Conservation (phyloP, 2,113 vertebrate species). For the Argyrosomus japonicus region DNA sequence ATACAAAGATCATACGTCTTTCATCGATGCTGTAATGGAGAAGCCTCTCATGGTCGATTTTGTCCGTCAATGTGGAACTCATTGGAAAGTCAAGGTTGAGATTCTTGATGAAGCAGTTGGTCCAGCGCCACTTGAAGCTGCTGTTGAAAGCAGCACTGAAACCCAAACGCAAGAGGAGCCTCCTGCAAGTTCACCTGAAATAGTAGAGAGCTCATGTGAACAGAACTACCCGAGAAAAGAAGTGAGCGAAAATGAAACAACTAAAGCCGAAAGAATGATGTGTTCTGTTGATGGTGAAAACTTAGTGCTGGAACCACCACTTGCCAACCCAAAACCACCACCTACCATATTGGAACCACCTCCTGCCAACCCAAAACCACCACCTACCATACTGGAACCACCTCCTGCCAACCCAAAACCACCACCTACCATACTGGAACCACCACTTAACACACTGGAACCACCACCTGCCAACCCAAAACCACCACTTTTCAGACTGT, state of each 20-base stretch:
- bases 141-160: background rate
- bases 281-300: background rate
- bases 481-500: background rate
- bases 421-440: too few species aligned
- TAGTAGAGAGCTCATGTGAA: conserved; percentile 1
- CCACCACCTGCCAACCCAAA: background rate
- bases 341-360: too few species aligned
- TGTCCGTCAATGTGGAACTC: conserved; percentile 73
- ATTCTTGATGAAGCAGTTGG: conserved; percentile 62
- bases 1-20: conserved; percentile 67
- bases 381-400: too few species aligned
- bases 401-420: too few species aligned
- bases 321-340: too few species aligned
- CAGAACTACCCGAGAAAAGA: background rate
- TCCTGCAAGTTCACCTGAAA: background rate
- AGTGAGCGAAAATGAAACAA: background rate
- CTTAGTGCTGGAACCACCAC: background rate
- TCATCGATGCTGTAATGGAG: conserved; percentile 74
- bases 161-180: background rate
- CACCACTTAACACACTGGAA: too few species aligned
- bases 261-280: background rate
- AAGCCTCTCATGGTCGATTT: conserved; percentile 86
- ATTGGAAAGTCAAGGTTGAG: conserved; percentile 86
- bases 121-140: conserved; percentile 5
- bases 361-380: too few species aligned